These are phyloP conservation scores for Anoplopoma fimbria DNA, from an alignment of 2,113 vertebrate species.

Conservation along the genomic window DNA sequence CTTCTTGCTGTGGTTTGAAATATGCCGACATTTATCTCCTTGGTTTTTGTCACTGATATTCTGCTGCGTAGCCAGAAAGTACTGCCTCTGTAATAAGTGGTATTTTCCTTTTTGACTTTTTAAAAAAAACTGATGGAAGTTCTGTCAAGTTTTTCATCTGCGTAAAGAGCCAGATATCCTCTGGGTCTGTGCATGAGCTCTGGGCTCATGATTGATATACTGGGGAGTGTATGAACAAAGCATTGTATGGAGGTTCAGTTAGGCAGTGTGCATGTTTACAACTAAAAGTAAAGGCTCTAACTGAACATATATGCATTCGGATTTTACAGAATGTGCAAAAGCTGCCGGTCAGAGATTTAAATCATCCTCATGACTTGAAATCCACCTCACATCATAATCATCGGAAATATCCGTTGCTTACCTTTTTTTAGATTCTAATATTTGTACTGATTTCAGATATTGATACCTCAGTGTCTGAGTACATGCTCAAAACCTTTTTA, in stretches of 20 bases:
- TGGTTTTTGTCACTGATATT: slow-evolving; percentile 39
- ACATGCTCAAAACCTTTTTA: not conserved
- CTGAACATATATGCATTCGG: not conserved
- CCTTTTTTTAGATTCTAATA: too few relatives aligned
- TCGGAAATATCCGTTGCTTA: not conserved
- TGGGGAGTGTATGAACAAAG: slow-evolving; percentile 28
- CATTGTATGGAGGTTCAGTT: not conserved
- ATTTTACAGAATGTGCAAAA: not conserved
- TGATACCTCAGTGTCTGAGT: not conserved
- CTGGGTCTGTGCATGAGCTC: slow-evolving; percentile 25
- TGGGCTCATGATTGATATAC: slow-evolving; percentile 38
- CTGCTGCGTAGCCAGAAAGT: slow-evolving; percentile 37
- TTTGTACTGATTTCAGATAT: not conserved
- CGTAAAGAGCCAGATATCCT: slow-evolving; percentile 42
- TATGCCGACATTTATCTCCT: slow-evolving; percentile 44
- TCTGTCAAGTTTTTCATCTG: slow-evolving; percentile 66
- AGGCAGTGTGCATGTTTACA: not conserved
- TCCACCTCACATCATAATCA: not conserved
- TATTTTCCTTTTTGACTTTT: slow-evolving; percentile 49
- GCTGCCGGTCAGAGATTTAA: not conserved
- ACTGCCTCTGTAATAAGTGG: slow-evolving; percentile 41
- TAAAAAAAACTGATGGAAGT: slow-evolving; percentile 59
- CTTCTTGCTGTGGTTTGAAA: slow-evolving; percentile 37
- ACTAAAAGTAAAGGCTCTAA: not conserved
- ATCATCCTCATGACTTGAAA: not conserved